Evolutionary conservation across 2,113 vertebrate species (phyloP).

Genomic region (Pseudorectes ferrugineus): DNA sequence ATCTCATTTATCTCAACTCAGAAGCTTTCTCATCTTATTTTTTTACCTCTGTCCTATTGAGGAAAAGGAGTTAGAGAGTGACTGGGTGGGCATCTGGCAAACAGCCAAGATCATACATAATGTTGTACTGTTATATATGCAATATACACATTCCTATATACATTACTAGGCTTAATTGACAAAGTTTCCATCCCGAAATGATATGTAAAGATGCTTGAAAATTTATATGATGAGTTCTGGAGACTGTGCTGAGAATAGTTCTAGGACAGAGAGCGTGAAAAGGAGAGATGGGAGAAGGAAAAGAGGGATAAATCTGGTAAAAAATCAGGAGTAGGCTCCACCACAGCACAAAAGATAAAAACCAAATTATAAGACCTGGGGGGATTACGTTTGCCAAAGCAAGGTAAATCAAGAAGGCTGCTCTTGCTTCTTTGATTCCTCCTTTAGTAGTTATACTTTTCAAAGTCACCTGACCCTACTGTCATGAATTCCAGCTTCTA

Average conservation of each 20-base stretch:
- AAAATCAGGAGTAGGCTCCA: not conserved
- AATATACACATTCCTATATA: not conserved
- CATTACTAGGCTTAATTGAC: not conserved
- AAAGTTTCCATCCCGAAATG: not conserved
- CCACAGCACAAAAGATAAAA: not conserved
- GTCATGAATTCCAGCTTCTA: not conserved
- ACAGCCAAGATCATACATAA: not conserved
- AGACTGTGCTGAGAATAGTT: not conserved
- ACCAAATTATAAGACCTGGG: not conserved
- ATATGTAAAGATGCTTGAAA: not conserved
- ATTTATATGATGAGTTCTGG: not conserved
- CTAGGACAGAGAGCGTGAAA: not conserved
- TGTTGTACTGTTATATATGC: rapidly evolving
- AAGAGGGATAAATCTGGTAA: not conserved
- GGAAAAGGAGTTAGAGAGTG: not conserved
- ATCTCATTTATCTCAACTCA: not conserved
- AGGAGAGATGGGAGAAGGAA: not conserved
- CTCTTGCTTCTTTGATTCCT: not conserved
- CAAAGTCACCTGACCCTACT: not conserved
- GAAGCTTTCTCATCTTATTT: not conserved
- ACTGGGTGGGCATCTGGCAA: not conserved
- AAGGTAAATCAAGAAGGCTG: not conserved
- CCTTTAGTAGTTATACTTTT: not conserved
- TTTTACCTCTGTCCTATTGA: not conserved
- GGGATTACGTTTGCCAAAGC: not conserved